Percentiles rank a stretch among this genome's conserved stretches.
Evolutionary conservation across 2,797 vertebrate species (phyloP).

Genomic region (Pipistrellus kuhlii): DNA sequence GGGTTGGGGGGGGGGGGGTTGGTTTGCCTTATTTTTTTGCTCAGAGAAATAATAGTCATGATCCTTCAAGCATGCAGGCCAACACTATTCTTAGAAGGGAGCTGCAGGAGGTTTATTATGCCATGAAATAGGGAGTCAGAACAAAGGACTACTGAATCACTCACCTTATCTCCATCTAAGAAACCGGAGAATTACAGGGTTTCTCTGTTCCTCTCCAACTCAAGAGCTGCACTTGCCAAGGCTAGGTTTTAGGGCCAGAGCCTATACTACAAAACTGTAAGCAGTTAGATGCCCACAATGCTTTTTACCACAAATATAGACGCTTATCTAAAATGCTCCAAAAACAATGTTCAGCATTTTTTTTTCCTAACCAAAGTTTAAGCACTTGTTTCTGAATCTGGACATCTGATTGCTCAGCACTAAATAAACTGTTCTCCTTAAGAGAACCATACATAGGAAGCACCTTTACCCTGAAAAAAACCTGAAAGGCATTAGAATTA

Average conservation of each 20-base stretch:
- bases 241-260: not conserved
- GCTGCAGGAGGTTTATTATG: conserved; percentile 64
- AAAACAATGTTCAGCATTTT: not conserved
- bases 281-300: not conserved
- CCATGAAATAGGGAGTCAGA: conserved; percentile 56
- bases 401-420: not conserved
- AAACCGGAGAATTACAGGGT: conserved; percentile 67
- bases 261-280: conserved; percentile 28
- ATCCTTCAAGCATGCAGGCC: conserved; percentile 55
- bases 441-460: not conserved
- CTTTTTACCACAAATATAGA: not conserved
- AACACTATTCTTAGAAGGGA: conserved; percentile 57
- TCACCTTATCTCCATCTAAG: conserved; percentile 73
- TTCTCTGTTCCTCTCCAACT: conserved; percentile 37
- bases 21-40: not conserved
- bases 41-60: conserved; percentile 49
- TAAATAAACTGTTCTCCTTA: conserved; percentile 7
- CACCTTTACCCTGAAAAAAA: conserved; percentile 5
- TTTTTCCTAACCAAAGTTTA: not conserved
- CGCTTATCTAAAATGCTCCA: conserved; percentile 5
- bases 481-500: not conserved
- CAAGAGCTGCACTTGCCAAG: not conserved
- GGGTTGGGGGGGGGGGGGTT: not conserved
- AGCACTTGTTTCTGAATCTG: conserved; percentile 41
- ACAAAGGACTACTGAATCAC: conserved; percentile 70